These are phyloP conservation scores for Thamnaconus septentrionalis DNA, from an alignment of 2,113 vertebrate genomes.

Conservation along the genomic window DNA sequence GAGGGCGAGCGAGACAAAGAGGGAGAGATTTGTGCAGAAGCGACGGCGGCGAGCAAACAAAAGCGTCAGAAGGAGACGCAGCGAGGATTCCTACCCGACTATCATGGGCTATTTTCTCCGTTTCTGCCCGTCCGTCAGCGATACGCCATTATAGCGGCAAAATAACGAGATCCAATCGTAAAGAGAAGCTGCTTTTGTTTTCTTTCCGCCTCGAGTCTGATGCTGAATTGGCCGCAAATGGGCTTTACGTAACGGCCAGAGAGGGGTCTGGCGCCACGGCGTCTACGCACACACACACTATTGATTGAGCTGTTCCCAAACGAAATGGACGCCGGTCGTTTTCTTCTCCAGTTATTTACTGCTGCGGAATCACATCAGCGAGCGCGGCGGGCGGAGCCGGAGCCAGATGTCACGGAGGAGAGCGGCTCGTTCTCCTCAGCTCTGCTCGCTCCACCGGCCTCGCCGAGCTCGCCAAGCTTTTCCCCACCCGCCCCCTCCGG, in stretches of 20 bases:
- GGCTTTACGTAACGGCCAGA: no score
- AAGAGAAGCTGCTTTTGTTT: no score
- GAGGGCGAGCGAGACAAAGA: not conserved
- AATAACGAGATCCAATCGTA: no score
- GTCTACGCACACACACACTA: no score
- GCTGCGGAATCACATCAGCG: slow-evolving; percentile 42
- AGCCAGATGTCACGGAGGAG: slow-evolving; percentile 29
- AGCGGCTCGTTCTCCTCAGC: slow-evolving; percentile 48
- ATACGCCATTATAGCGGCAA: no score
- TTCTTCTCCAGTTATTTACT: slow-evolving; percentile 29
- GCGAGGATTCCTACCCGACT: slow-evolving; percentile 10
- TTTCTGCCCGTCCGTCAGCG: no score
- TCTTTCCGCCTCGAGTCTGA: no score
- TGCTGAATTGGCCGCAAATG: no score
- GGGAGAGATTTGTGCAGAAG: slow-evolving; percentile 4
- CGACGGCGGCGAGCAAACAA: slow-evolving; percentile 21
- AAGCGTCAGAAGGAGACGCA: slow-evolving; percentile 4
- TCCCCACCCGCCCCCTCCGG: not conserved
- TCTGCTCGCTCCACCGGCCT: slow-evolving; percentile 35
- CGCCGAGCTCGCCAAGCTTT: slow-evolving; percentile 15
- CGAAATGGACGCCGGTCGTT: not conserved
- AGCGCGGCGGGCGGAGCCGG: slow-evolving; percentile 1
- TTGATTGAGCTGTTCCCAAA: not conserved
- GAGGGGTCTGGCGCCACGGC: no score
- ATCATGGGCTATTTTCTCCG: not conserved